Evolutionary conservation across 2,888 invertebrate species (phyloP), one percentile per base, ranked within the genome.

Genomic region (Cerceris ruficornis): DNA sequence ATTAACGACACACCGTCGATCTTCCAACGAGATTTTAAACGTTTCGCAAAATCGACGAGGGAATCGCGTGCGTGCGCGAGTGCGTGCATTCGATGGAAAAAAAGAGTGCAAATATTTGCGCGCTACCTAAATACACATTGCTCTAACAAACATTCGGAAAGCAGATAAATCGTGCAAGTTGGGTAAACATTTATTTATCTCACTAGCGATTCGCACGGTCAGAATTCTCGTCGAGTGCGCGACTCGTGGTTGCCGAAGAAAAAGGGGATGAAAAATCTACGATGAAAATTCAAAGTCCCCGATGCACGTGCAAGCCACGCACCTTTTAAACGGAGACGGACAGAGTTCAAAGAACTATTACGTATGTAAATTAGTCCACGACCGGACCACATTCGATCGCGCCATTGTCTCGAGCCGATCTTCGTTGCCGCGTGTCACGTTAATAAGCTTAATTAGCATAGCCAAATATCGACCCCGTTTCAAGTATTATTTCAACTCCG

Each of bases 321-420:
- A 46, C 46, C 13, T 11, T 52, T 52, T 2, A 13, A n/a, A 52
- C 7, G 7, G 7, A 59, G 78, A 66, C 74, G 72, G 72, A 59
- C 67, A 55, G 74, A 72, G 77, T 58, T 70, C 67, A 69, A 75
- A 82, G 77, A 76, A 61, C 78, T 69, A 82, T 84, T 86, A 82
- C 83, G 69, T 83, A 86, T 88, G 87, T 72, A 87, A 87, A 88
- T 87, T 69, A 81, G 28, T 52, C 71, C 77, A 65, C 68, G 82
- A 83, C 83, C 83, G 81, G 81, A 86, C 83, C 17, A 14, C 69
- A 62, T 69, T 46, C 71, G 80, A 83, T 85, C 84, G 80, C 84
- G 85, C 84, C 86, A 73, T 86, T 42, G 55, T 70, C 82, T 86
- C 85, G 88, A 88, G 86, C 87, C 80, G 73, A 77, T 83, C 87